Evolutionary conservation across 2,113 vertebrate species (phyloP).

Genomic region (Apistogramma diplotaenia): DNA sequence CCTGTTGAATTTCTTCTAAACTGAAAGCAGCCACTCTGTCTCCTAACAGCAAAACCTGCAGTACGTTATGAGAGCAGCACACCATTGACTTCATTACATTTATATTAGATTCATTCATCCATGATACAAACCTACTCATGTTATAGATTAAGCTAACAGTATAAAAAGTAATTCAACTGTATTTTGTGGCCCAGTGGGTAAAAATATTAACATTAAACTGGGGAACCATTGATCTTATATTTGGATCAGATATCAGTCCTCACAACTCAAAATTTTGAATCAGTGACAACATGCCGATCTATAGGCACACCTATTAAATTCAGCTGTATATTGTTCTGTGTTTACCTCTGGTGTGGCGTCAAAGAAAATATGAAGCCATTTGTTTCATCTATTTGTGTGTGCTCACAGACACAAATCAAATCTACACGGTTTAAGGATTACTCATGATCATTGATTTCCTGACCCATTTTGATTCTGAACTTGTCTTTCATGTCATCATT

Average conservation of each 20-base stretch:
- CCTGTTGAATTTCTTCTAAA: too few species aligned
- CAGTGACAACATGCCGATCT: background rate
- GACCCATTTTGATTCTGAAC: background rate
- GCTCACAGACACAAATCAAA: background rate
- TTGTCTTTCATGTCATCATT: background rate
- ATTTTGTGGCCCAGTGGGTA: background rate
- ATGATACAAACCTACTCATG: background rate
- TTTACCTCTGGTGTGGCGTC: background rate
- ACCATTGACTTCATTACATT: background rate
- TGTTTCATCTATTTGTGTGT: background rate
- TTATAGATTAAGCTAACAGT: background rate
- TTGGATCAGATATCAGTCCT: background rate
- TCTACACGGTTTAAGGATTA: background rate
- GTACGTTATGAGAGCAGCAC: background rate
- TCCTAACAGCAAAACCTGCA: background rate
- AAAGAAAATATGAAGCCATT: background rate
- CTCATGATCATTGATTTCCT: background rate
- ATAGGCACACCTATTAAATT: background rate
- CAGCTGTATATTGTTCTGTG: background rate
- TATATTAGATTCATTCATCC: background rate
- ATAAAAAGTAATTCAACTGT: background rate
- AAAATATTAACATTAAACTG: background rate
- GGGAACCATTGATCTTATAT: background rate
- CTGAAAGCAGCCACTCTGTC: background rate
- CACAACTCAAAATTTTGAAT: background rate